Conservation (phyloP, 2,888 invertebrate genomes). For the Pammene aurita region DNA sequence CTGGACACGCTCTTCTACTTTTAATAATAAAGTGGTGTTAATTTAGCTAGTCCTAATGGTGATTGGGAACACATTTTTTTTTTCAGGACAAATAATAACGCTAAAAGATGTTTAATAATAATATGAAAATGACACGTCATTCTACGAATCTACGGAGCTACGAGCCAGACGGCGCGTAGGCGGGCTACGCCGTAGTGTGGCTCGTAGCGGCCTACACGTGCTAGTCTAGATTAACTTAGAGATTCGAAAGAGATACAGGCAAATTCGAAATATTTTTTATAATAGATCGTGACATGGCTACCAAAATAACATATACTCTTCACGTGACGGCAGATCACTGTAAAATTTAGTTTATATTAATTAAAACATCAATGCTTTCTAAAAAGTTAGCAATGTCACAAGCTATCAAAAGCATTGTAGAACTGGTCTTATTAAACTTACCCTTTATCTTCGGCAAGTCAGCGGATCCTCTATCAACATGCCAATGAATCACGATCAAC, state of each 20-base stretch:
- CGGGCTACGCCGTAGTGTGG: conserved; percentile 71
- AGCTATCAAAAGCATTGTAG: background rate
- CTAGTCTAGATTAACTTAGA: conserved; percentile 41
- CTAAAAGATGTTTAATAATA: no score
- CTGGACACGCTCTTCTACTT: no score
- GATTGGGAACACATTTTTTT: no score
- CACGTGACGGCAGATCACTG: no score
- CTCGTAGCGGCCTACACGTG: conserved; percentile 67
- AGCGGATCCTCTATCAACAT: conserved; percentile 28
- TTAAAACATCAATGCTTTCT: background rate
- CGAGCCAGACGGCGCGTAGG: conserved; percentile 76
- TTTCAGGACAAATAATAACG: no score
- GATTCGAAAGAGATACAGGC: background rate
- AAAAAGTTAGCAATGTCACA: conserved; percentile 1
- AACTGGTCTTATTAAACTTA: conserved; percentile 17
- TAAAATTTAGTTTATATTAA: no score
- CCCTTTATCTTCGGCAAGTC: conserved; percentile 5
- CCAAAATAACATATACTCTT: background rate
- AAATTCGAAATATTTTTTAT: background rate
- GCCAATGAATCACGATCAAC: conserved; percentile 29
- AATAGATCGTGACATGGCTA: background rate
- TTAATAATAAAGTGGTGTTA: no score
- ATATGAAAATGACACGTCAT: conserved; percentile 62
- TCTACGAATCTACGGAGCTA: conserved; percentile 79
- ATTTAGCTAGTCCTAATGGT: no score